Base-by-base conservation (phyloP, 2,113 vertebrate species). In the Meriones unguiculatus region DNA sequence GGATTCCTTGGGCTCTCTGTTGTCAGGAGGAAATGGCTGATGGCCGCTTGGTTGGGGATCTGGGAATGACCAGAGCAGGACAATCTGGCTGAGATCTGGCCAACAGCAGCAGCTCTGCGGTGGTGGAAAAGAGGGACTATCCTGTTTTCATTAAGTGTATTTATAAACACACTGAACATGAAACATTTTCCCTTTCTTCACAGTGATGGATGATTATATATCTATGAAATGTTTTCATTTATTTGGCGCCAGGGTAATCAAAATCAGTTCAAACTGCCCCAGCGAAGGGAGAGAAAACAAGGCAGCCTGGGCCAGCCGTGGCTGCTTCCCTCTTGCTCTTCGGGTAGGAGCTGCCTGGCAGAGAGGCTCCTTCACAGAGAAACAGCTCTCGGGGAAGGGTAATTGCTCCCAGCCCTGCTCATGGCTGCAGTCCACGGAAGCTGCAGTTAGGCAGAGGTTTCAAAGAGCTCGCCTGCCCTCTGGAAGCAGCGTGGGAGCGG, bases 211-310 rank as follows among this genome's bases (percentile, higher is more conserved):
- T 98, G 98, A 98, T 98, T 98, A 97, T 97, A 98, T 12, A 96
- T 97, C 98, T 98, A 95, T 95, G 98, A 98, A 97, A 98, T 98
- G 98, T 98, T 99, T 99, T 98, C 98, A 98, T 98, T 98, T 98
- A 97, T 98, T 98, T 98, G 98, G 98, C 98, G 98, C 98, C 98
- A 98, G 97, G 95, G 97, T 98, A 98, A 98, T 99, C 98, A 98
- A 97, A 99, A 98, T 98, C 98, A 99, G 98, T 98, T 97, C 97
- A 98, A 98, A 98, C 94, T 89, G 94, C 95, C 97, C 98, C 93
- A 88, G 98, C 88, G 95, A 97, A 98, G 97, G 97, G 95, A 97
- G 98, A 90, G 97, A 96, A 97, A 98, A 98, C 97, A 97, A 98
- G 98, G 87, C 97, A 96, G 97, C 97, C 94, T 98, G 97, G 98